Evolutionary conservation across 2,113 vertebrate species (phyloP).

Genomic region (Ardeotis arabs): DNA sequence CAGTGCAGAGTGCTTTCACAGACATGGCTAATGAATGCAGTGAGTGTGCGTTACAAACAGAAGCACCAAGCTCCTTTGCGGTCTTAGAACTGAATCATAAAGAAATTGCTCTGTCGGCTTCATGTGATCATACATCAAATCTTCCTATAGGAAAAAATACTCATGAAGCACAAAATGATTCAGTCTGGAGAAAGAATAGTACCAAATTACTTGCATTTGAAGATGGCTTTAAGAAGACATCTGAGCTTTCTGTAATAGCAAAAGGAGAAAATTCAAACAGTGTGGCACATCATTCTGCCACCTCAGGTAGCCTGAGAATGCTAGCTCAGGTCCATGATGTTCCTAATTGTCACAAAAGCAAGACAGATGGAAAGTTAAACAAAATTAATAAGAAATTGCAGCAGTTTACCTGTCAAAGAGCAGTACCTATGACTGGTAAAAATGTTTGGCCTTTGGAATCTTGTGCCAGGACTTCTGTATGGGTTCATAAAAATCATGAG

Average conservation of each 20-base stretch:
- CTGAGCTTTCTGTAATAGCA: neutral
- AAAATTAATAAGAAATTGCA: constrained; percentile 10
- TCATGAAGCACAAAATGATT: neutral
- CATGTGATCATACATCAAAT: neutral
- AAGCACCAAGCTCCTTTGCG: constrained; percentile 5
- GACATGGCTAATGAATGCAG: neutral
- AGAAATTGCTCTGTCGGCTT: neutral
- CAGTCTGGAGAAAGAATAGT: neutral
- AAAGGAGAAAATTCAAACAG: neutral
- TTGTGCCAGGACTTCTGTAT: constrained; percentile 75
- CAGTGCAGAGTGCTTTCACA: neutral
- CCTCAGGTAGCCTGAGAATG: neutral
- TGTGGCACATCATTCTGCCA: neutral
- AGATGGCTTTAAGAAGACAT: neutral
- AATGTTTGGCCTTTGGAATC: constrained; percentile 73
- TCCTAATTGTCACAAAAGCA: neutral
- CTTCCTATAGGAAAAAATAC: neutral
- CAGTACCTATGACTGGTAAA: constrained; percentile 76
- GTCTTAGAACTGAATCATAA: constrained; percentile 5
- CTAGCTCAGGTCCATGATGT: neutral
- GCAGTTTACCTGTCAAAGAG: constrained; percentile 65
- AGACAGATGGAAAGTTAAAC: neutral
- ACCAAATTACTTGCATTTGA: neutral
- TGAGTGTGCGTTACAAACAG: neutral
- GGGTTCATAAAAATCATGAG: constrained; percentile 30